These are phyloP conservation scores for Ectropis crepuscularia DNA, from an alignment of 2,888 invertebrate species.

Conservation along the genomic window DNA sequence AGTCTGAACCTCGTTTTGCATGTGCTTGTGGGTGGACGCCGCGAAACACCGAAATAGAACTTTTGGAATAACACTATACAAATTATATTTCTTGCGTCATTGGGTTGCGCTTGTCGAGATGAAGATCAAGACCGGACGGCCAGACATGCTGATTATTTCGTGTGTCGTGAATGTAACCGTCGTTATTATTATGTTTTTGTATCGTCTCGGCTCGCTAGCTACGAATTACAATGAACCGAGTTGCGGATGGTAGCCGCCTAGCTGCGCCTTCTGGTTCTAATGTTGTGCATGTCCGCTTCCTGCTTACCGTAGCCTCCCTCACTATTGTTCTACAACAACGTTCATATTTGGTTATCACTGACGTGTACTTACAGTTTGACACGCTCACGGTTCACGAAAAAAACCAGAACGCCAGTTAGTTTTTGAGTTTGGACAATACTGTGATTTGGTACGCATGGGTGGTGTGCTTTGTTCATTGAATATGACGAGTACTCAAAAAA, in stretches of 20 bases:
- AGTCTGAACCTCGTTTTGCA: constrained; percentile 66
- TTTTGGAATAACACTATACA: constrained; percentile 81
- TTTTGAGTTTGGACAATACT: too few species aligned
- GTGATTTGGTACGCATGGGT: too few species aligned
- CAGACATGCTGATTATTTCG: constrained; percentile 38
- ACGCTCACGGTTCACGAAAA: too few species aligned
- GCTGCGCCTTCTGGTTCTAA: constrained; percentile 30
- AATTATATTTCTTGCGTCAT: constrained; percentile 82
- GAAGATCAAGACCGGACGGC: constrained; percentile 73
- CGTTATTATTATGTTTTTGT: constrained; percentile 19
- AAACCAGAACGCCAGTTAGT: too few species aligned
- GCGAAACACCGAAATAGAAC: constrained; percentile 79
- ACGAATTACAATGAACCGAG: constrained; percentile 23
- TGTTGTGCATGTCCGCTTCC: constrained; percentile 38
- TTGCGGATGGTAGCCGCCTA: background rate
- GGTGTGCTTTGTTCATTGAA: too few species aligned
- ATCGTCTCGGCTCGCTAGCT: constrained; percentile 18
- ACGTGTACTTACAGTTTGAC: background rate
- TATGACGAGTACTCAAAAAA: too few species aligned
- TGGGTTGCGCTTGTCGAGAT: constrained; percentile 63
- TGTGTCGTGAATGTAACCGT: constrained; percentile 33
- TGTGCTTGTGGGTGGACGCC: constrained; percentile 68
- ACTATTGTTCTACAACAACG: constrained; percentile 21
- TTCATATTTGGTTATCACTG: background rate
- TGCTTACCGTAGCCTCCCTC: constrained; percentile 20